Percentiles rank a stretch among this genome's conserved stretches.
Conservation (phyloP, 2,888 invertebrate species). For the Epirrhoe tristata region DNA sequence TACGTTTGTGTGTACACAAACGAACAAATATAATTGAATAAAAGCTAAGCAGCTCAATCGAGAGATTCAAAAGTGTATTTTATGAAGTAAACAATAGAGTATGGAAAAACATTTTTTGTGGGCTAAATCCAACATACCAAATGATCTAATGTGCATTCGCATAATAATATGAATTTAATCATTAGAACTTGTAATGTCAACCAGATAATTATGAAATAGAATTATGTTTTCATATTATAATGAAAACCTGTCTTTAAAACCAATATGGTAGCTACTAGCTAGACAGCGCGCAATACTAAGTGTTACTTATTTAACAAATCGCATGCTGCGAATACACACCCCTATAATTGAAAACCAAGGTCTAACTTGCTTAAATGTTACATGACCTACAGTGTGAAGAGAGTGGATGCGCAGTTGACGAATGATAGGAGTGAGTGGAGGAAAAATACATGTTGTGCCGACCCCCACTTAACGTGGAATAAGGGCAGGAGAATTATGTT, state of each 20-base stretch:
- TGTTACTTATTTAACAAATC: not conserved
- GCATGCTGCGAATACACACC: not conserved
- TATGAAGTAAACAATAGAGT: too few species aligned
- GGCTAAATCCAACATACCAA: not conserved
- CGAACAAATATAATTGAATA: too few species aligned
- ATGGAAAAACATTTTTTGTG: too few species aligned
- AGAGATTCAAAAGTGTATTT: too few species aligned
- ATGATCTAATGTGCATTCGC: not conserved
- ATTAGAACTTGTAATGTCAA: not conserved
- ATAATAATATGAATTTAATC: not conserved
- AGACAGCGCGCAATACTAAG: not conserved
- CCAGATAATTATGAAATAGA: not conserved
- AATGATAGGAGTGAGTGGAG: too few species aligned
- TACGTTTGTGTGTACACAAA: too few species aligned
- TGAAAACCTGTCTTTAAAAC: not conserved
- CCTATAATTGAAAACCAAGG: not conserved
- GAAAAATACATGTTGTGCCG: too few species aligned
- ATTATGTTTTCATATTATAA: not conserved
- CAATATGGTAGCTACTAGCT: not conserved
- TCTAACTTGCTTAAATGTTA: not conserved
- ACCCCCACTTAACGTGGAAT: too few species aligned
- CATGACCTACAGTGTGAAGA: not conserved
- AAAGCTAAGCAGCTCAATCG: too few species aligned
- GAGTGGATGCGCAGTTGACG: too few species aligned
- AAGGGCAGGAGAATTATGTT: too few species aligned